Evolutionary conservation across 1,140 invertebrate species (phyloP).

Genomic region (Chrysoperla carnea): DNA sequence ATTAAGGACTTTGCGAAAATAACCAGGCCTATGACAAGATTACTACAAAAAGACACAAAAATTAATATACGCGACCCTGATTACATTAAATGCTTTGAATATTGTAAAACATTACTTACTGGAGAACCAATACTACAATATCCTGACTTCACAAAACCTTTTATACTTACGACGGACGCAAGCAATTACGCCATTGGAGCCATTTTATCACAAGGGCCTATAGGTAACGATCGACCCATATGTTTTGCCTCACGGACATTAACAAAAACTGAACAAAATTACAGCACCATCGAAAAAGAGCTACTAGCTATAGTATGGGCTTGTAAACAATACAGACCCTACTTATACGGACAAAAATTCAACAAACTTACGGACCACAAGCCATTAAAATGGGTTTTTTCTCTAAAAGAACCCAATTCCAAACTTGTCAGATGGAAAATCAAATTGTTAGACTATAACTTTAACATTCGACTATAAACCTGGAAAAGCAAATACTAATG

Average conservation of each 20-base stretch:
- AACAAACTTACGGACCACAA: constrained; percentile 31
- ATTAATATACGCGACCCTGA: constrained; percentile 1
- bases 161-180: constrained; percentile 19
- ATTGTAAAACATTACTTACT: constrained; percentile 9
- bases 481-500: constrained; percentile 20
- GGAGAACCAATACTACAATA: constrained; percentile 14
- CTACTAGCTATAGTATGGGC: constrained; percentile 12
- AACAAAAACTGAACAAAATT: constrained; percentile 2
- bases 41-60: constrained; percentile 3
- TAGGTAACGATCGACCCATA: constrained; percentile 4
- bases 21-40: constrained; percentile 5
- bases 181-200: constrained; percentile 14
- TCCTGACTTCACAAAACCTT: constrained; percentile 17
- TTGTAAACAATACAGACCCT: constrained; percentile 26
- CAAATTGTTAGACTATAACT: not conserved
- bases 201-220: constrained; percentile 11
- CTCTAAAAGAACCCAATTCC: constrained; percentile 1
- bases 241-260: not conserved
- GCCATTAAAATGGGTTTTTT: constrained; percentile 14
- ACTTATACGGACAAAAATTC: constrained; percentile 24
- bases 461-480: constrained; percentile 7
- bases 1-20: constrained; percentile 12
- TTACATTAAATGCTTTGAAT: constrained; percentile 9
- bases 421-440: constrained; percentile 1
- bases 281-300: constrained; percentile 3